Evolutionary conservation across 2,888 invertebrate species (phyloP), one percentile per base, ranked within the genome.

Genomic region (Harpalus rufipes): DNA sequence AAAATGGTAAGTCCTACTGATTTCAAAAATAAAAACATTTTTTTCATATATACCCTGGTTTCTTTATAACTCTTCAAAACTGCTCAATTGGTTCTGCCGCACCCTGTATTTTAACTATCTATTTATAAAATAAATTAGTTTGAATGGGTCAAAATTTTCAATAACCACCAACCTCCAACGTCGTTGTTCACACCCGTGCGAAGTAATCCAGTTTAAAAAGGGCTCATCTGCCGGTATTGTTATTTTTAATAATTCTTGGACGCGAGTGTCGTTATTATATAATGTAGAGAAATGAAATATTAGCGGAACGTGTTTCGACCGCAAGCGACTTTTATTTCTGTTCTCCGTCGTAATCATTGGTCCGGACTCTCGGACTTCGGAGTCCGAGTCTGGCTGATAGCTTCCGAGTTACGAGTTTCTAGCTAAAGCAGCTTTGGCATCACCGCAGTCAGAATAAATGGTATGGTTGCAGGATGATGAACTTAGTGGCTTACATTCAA

Each of bases 211-310:
- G 83, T 83, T 83, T 83, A 83, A 78, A 83, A 78, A 51, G 44
- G 84, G 63, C 78, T 44, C 78, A 44, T 82, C 82, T 78, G 84
- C 78, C 78, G 14, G 76, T 84, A 78, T 84, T 84, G 84, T 84
- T 51, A 84, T 84, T 84, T 84, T 84, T 84, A 78, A 84, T 78
- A 84, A 84, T 84, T 84, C 84, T 14, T 65, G 76, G 63, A 83
- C 61, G 56, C 78, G 63, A 82, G 78, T 74, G 84, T 78, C 78
- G 84, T 84, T 84, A 84, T 84, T 84, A 76, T 78, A 78, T 84
- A 84, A 84, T 84, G 78, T 84, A 84, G 76, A 84, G 76, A 84
- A 84, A 78, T 84, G 78, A 84, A 78, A 63, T 84, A 84, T 84
- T 84, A 78, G 84, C 51, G 16, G 32, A 25, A 84, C 84, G 84